Base-by-base conservation (phyloP, 2,888 invertebrate genomes). In the Noctua pronuba region DNA sequence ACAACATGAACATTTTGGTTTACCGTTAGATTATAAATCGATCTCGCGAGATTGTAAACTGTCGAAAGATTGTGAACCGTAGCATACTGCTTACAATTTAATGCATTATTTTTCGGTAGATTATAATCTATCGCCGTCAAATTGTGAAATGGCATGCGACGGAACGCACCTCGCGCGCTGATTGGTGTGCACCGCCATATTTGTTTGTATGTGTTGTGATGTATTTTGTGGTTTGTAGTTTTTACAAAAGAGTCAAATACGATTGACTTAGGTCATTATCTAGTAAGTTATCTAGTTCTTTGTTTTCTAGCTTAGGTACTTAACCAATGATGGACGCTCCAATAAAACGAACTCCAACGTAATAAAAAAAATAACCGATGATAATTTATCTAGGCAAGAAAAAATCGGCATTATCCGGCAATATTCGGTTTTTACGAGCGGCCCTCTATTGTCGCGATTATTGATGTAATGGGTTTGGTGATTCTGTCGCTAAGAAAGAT, bases 361-460 rank as follows among this genome's bases (percentile, higher is more conserved):
- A 73, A 73, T 68, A 73, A 79, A 75, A 75, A 52, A 73, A 79
- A 65, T 65, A 75, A 83, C 38, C 81, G 75, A 52, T 18, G 1
- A 80, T 79, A 80, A 88, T 80, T 85, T 81, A 86, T 78, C 74
- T 65, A 18, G n/a, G 73, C 10, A 52, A 38, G 31, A 70, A 74
- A 82, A 64, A 67, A 72, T 62, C 64, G 77, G 77, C 60, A 82
- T 75, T 76, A 83, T 69, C 60, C 73, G 80, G 79, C 78, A 72
- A 88, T 86, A 86, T 80, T 74, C 85, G 79, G 80, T 77, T 85
- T 88, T 88, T 88, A 88, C 75, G 88, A 88, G 76, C 80, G 66
- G 6, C 24, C 44, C 70, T 78, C 81, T 79, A 86, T 85, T 88
- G 83, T 86, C 46, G 70, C 52, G 58, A 66, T 73, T 73, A 83